Conservation (phyloP, 2,888 invertebrate genomes). For the Drosophila rubida region DNA sequence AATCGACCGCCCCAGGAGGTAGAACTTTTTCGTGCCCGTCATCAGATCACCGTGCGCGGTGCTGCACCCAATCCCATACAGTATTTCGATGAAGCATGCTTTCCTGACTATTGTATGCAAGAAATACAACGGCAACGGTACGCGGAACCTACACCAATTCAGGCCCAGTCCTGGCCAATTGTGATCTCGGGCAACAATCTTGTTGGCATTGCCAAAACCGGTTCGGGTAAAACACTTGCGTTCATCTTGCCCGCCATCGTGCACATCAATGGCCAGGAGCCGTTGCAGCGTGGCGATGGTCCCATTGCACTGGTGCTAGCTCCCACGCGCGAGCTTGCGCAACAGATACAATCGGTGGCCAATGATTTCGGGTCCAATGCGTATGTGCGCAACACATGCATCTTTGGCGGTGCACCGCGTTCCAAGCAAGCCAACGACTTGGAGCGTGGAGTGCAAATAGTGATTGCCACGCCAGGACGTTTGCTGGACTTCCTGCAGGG, state of each 20-base stretch:
- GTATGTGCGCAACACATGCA: conserved; percentile 92
- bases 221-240: conserved; percentile 92
- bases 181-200: conserved; percentile 92
- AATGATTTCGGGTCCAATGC: conserved; percentile 91
- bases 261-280: conserved; percentile 93
- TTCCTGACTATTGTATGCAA: conserved; percentile 90
- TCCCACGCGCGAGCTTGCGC: conserved; percentile 91
- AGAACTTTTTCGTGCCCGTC: conserved; percentile 88
- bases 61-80: conserved; percentile 91
- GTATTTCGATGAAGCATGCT: conserved; percentile 91
- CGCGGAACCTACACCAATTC: conserved; percentile 92
- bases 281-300: conserved; percentile 91
- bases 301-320: conserved; percentile 93
- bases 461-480: conserved; percentile 95
- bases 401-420: conserved; percentile 97
- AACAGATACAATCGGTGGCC: conserved; percentile 93
- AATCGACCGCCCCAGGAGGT: conserved; percentile 89
- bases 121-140: conserved; percentile 89
- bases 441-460: conserved; percentile 93
- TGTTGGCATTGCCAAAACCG: conserved; percentile 94
- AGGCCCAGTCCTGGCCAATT: conserved; percentile 94
- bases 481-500: conserved; percentile 93
- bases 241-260: conserved; percentile 94
- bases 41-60: conserved; percentile 92
- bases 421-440: conserved; percentile 90